These are phyloP conservation scores for Catharus bicknelli DNA, from an alignment of 2,113 vertebrate genomes.

Conservation along the genomic window DNA sequence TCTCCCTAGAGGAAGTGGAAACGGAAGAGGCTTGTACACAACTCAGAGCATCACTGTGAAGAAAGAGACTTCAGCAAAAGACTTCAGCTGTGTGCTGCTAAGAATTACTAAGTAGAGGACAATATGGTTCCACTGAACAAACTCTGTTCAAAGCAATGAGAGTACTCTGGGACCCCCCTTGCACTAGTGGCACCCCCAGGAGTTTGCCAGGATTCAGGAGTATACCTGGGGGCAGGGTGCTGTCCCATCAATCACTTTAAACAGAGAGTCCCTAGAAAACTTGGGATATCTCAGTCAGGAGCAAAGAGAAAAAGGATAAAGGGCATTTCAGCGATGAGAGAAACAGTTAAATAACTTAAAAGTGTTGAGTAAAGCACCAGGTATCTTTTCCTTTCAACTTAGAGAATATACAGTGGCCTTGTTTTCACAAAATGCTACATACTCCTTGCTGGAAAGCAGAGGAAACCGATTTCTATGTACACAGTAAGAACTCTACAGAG, in stretches of 20 bases:
- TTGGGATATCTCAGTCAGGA: not conserved
- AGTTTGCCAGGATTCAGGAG: not conserved
- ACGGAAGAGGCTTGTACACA: not conserved
- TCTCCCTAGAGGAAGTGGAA: slow-evolving; percentile 25
- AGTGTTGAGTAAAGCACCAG: slow-evolving; percentile 37
- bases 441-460: slow-evolving; percentile 45
- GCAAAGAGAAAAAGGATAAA: not conserved
- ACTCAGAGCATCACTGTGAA: not conserved
- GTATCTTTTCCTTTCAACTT: slow-evolving; percentile 1
- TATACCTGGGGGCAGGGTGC: not conserved
- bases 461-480: slow-evolving; percentile 35
- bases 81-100: not conserved
- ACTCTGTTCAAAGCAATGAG: slow-evolving; percentile 15
- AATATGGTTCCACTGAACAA: not conserved
- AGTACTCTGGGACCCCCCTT: not conserved
- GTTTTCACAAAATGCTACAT: slow-evolving; percentile 28
- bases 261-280: slow-evolving; percentile 8
- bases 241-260: not conserved
- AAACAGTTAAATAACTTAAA: slow-evolving; percentile 9
- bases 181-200: not conserved
- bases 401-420: slow-evolving; percentile 32
- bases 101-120: not conserved
- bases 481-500: slow-evolving; percentile 43
- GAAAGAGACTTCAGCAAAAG: slow-evolving; percentile 29
- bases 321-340: not conserved